Evolutionary conservation across 2,888 invertebrate species (phyloP).

Genomic region (Aethes cnicana): DNA sequence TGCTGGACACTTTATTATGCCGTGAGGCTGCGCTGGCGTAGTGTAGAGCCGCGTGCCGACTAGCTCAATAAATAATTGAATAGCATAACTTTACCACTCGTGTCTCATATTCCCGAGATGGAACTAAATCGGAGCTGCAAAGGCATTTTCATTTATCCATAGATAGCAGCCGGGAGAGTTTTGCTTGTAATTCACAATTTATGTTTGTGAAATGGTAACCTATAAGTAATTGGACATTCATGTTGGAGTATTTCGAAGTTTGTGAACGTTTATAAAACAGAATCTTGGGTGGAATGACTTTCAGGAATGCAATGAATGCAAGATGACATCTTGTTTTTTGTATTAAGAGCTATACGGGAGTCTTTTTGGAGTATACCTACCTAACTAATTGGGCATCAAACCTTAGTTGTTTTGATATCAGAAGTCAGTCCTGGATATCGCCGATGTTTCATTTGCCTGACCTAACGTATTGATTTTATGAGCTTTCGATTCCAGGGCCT

Average conservation of each 20-base stretch:
- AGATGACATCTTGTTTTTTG: no score
- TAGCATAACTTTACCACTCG: conserved; percentile 40
- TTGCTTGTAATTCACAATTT: conserved; percentile 26
- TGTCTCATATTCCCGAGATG: conserved; percentile 36
- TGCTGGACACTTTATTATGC: neutral
- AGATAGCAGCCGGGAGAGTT: conserved; percentile 25
- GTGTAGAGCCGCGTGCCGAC: conserved; percentile 35
- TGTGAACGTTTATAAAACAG: conserved; percentile 6
- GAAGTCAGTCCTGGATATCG: no score
- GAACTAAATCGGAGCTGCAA: conserved; percentile 33
- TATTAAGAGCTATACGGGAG: no score
- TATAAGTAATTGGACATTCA: conserved; percentile 25
- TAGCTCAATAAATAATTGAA: conserved; percentile 49
- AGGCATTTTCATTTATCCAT: conserved; percentile 30
- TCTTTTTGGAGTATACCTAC: no score
- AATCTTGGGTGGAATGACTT: no score
- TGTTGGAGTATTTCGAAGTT: conserved; percentile 26
- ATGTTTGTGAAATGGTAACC: conserved; percentile 27
- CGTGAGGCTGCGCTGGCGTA: conserved; percentile 8
- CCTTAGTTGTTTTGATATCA: no score
- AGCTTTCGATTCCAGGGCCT: no score
- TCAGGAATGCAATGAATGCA: no score
- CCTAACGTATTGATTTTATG: neutral
- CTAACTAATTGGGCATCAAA: no score
- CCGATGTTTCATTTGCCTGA: no score